These are phyloP conservation scores for Monochamus alternatus DNA, from an alignment of 2,888 invertebrate genomes.

Conservation along the genomic window DNA sequence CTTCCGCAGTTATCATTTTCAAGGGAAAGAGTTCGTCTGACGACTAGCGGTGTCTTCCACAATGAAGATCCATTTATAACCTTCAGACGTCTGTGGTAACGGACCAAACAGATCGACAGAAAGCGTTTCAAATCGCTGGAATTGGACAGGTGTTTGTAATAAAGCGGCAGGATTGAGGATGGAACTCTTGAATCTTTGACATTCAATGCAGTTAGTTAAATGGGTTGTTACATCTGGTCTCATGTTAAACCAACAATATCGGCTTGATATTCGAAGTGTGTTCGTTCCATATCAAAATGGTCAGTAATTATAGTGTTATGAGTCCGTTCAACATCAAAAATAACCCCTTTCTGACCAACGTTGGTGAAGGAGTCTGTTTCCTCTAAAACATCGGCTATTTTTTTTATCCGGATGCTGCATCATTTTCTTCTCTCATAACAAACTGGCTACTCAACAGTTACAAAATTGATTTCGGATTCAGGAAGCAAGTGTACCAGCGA, in stretches of 20 bases:
- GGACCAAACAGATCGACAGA: conserved; percentile 52
- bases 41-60: conserved; percentile 57
- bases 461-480: background rate
- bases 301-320: background rate
- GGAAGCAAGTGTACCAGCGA: background rate
- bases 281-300: too few species aligned
- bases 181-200: background rate
- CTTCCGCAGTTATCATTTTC: conserved; percentile 34
- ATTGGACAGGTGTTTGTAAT: conserved; percentile 46
- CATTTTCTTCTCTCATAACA: background rate
- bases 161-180: conserved; percentile 55
- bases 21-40: conserved; percentile 56
- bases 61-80: conserved; percentile 40
- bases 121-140: conserved; percentile 48
- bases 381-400: background rate
- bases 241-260: too few species aligned
- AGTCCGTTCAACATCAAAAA: background rate
- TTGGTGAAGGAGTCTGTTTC: background rate
- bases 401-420: background rate
- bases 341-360: background rate
- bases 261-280: too few species aligned
- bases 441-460: too few species aligned
- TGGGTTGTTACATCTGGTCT: too few species aligned
- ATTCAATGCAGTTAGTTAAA: too few species aligned
- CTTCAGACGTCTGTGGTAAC: conserved; percentile 42